Base-by-base conservation (phyloP, 2,797 vertebrate species). In the Scyliorhinus canicula region DNA sequence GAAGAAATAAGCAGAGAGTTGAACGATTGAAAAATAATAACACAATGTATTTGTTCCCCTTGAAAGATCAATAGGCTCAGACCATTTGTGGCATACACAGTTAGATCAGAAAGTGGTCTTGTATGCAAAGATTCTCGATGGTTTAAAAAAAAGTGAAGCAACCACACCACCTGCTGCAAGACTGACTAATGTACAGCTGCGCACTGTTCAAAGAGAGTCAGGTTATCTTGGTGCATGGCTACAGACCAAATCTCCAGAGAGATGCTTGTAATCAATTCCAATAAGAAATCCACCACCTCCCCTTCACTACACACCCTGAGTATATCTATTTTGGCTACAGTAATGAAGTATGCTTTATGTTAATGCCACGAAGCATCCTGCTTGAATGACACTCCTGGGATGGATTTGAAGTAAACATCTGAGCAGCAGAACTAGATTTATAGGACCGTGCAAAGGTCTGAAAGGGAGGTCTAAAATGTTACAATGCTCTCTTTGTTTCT, bases 151-250 rank as follows among this genome's bases (percentile, higher is more conserved):
- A 97, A 60, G 57, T 97, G 97, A 97, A 97, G 97, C 97, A 98
- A 98, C 97, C 97, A 97, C 97, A 97, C 98, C 98, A 97, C 97
- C 98, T 98, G 97, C 98, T 97, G 98, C 97, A 97, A 97, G 97
- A 97, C 96, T 63, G 96, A 97, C 97, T 96, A 97, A 97, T 97
- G 97, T 98, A 97, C 98, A 98, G 67, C 67, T 79, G 94, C 40
- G 44, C 35, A 50, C 19, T 31, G 50, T 55, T 84, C 44, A 74
- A 60, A 47, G 84, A 95, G 96, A 96, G 96, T 35, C 67, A 55
- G 93, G 67, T 94, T 94, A 74, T 74, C 93, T 94, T 94, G 67
- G 93, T 94, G 65, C 93, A 94, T 94, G 93, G 93, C 44, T 94
- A 74, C 67, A 74, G 28, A 52, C 93, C 93, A 71, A 71, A 50